Base-by-base conservation (phyloP, 2,888 invertebrate species). In the Philhelius pedissequus region DNA sequence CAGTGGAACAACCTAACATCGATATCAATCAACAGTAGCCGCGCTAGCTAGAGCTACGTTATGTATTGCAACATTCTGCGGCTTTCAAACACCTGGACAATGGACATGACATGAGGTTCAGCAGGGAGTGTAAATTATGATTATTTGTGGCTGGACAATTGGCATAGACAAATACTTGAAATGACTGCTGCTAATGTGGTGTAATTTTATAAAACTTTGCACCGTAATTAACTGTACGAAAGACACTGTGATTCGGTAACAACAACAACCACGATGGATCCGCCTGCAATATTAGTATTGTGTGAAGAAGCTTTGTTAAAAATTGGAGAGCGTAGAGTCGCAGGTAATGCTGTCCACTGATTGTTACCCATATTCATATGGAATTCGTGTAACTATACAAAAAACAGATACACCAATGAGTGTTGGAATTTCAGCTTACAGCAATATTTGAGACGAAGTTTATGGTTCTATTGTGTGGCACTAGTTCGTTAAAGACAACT, bases 391-490 rank as follows among this genome's bases (percentile, higher is more conserved):
- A 2, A 3, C 11, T 81, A 58, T 15, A 11, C 7, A 50, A n/a
- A 60, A 15, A 40, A 3, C 3, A 40, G 7, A 7, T 6, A 15
- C 9, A 71, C 69, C 62, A 64, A n/a, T n/a, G n/a, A n/a, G 73
- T 58, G 20, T 50, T 62, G 77, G 52, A 77, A 71, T 82, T 60
- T 66, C 18, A 54, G 60, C 78, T 66, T 40, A 38, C 48, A 9
- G 22, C 40, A 64, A 4, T 32, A 30, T 64, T 32, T 32, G 13
- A 38, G 25, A 48, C 15, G 52, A 40, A 64, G 73, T 83, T 78
- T 78, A 83, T 83, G 78, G 62, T 83, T 83, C 82, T 74, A 83
- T 83, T 83, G 78, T 83, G 54, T 60, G 13, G 5, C n/a, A n/a
- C 13, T 73, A 1, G 60, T 25, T 80, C 30, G 74, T 62, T 68